Evolutionary conservation across 2,888 invertebrate genomes (phyloP).

Genomic region (Callinectes sapidus): DNA sequence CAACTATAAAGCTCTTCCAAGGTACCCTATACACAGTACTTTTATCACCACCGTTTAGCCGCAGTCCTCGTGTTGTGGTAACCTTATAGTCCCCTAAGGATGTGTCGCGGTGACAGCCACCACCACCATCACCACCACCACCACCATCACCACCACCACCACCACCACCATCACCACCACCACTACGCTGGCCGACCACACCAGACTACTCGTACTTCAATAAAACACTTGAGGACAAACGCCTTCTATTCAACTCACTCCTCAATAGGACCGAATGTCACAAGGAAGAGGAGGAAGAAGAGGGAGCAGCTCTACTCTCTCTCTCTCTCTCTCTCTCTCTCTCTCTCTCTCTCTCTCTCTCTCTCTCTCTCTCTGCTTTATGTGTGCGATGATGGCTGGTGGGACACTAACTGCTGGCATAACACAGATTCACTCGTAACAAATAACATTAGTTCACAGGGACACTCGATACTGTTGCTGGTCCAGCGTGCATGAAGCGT

Average conservation of each 20-base stretch:
- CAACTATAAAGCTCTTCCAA: neutral
- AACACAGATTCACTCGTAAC: neutral
- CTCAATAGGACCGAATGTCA: slow-evolving; percentile 49
- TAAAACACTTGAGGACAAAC: slow-evolving; percentile 55
- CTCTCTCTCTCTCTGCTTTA: slow-evolving; percentile 5
- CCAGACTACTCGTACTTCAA: slow-evolving; percentile 26
- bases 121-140: neutral
- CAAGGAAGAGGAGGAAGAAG: neutral
- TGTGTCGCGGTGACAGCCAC: neutral
- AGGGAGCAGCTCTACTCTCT: slow-evolving; percentile 4
- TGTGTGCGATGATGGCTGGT: too few species aligned
- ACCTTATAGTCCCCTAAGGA: neutral
- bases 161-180: neutral
- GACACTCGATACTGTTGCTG: slow-evolving; percentile 12
- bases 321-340: neutral
- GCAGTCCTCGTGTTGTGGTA: neutral
- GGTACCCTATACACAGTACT: neutral
- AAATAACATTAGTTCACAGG: neutral
- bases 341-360: slow-evolving; percentile 9
- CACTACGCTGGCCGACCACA: neutral
- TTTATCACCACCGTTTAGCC: neutral
- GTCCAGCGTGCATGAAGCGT: slow-evolving; percentile 32
- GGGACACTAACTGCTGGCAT: neutral
- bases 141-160: neutral
- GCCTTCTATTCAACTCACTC: slow-evolving; percentile 40